Percentiles rank a stretch among this genome's conserved stretches.
These are phyloP conservation scores for Plagodis dolabraria DNA, from an alignment of 2,888 invertebrate genomes.

Conservation along the genomic window DNA sequence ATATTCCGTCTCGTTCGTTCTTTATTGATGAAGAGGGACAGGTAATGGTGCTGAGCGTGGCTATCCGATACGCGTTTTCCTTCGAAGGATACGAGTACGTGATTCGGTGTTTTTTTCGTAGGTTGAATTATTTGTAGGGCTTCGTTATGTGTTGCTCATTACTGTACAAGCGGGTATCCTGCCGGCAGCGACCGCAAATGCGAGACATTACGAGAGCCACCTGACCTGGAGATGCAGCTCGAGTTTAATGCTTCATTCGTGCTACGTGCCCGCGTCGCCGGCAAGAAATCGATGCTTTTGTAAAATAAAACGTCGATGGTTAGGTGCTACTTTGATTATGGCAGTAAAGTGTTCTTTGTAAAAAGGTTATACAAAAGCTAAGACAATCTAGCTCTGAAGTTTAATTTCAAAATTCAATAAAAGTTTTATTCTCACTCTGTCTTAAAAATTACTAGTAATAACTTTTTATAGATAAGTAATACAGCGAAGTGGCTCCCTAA, in stretches of 20 bases:
- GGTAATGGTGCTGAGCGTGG: constrained; percentile 46
- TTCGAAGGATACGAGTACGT: constrained; percentile 81
- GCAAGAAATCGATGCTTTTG: constrained; percentile 43
- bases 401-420: no score
- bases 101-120: constrained; percentile 83
- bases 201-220: constrained; percentile 77
- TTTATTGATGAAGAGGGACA: constrained; percentile 54
- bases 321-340: constrained; percentile 37
- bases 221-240: constrained; percentile 64
- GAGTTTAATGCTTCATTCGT: constrained; percentile 68
- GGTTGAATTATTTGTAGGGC: constrained; percentile 84
- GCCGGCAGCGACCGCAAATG: constrained; percentile 79
- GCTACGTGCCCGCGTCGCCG: constrained; percentile 58
- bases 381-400: background rate
- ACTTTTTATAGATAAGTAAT: no score
- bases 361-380: background rate
- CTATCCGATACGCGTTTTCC: constrained; percentile 83
- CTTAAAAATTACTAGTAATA: no score
- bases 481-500: no score
- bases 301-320: constrained; percentile 49
- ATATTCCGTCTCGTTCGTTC: constrained; percentile 59
- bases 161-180: constrained; percentile 82
- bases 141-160: constrained; percentile 84
- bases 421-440: no score
- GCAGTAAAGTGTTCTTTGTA: constrained; percentile 5